Conservation (phyloP, 2,113 vertebrate species). For the Tauraco erythrolophus region DNA sequence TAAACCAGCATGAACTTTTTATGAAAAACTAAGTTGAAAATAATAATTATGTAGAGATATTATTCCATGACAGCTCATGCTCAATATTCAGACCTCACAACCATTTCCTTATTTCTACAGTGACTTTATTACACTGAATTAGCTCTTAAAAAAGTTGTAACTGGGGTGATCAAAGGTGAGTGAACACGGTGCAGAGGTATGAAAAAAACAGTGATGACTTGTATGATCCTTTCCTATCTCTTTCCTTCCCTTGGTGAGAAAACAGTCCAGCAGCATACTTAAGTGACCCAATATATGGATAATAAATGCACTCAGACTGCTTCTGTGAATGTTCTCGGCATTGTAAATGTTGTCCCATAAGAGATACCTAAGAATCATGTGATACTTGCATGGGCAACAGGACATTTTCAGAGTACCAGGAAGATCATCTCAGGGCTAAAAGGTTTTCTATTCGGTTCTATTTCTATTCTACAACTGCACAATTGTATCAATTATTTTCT, state of each 20-base stretch:
- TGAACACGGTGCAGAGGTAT: not conserved
- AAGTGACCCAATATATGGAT: not conserved
- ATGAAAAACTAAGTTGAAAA: not conserved
- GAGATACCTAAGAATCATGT: not conserved
- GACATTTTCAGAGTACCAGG: not conserved
- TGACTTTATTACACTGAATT: not conserved
- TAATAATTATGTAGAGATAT: not conserved
- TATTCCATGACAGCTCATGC: not conserved
- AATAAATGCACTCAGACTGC: not conserved
- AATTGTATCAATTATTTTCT: not conserved
- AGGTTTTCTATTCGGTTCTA: not conserved
- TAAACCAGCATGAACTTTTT: not conserved
- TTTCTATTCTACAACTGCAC: not conserved
- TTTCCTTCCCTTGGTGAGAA: not conserved
- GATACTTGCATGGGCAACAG: not conserved
- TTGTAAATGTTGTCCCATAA: not conserved
- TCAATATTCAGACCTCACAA: not conserved
- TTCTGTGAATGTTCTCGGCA: not conserved
- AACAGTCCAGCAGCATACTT: not conserved
- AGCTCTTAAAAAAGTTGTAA: not conserved
- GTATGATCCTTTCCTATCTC: not conserved
- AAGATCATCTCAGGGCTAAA: not conserved
- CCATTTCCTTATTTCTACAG: not conserved
- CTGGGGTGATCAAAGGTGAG: not conserved
- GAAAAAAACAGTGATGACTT: not conserved